Conservation (phyloP, 2,113 vertebrate genomes). For the Pangasianodon hypophthalmus region DNA sequence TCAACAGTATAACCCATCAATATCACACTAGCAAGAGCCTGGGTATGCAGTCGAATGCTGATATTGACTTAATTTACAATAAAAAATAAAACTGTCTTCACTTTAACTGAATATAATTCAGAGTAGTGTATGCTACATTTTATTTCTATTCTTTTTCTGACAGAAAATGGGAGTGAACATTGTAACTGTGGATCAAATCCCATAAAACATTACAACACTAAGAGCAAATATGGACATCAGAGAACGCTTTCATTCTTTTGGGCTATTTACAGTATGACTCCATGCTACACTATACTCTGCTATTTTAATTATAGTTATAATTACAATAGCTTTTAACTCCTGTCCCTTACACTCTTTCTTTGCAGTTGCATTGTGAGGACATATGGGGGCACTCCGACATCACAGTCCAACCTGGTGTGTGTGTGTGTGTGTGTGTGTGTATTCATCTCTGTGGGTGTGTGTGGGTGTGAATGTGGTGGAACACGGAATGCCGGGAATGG, state of each 20-base stretch:
- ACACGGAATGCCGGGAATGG: slow-evolving; percentile 2
- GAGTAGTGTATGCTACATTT: background rate
- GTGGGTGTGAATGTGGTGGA: slow-evolving; percentile 19
- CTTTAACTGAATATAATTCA: background rate
- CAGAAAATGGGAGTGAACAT: background rate
- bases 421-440: slow-evolving; percentile 8
- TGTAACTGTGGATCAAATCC: background rate
- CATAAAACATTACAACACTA: background rate
- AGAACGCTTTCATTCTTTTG: background rate
- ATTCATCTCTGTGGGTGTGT: background rate
- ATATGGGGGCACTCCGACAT: slow-evolving; percentile 50
- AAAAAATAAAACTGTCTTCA: background rate
- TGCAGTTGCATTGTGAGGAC: slow-evolving; percentile 43
- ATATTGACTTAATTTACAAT: background rate
- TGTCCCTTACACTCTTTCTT: background rate
- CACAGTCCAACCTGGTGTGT: slow-evolving; percentile 5
- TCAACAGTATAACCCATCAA: background rate
- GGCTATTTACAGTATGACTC: background rate
- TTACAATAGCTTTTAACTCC: background rate
- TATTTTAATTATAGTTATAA: background rate
- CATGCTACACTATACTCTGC: background rate
- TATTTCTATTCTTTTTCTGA: background rate
- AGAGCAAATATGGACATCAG: background rate
- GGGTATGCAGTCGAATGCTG: background rate
- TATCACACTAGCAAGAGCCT: background rate